Percentiles rank a stretch among this genome's conserved stretches.
Conservation (phyloP, 2,888 invertebrate species). For the Cotesia congregata region DNA sequence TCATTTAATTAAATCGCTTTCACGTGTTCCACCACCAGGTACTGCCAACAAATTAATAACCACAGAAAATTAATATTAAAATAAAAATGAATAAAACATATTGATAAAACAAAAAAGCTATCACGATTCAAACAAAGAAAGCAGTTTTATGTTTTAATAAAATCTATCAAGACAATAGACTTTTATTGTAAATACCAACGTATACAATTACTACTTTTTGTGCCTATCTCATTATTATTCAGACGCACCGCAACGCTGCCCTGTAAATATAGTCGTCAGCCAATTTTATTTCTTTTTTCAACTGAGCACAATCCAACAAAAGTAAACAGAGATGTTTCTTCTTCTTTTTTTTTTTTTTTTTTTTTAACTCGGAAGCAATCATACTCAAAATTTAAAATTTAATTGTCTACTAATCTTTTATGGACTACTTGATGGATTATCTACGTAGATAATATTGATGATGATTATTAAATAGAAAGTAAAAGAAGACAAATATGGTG, state of each 20-base stretch:
- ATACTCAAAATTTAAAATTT: too few relatives aligned
- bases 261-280: conserved; percentile 55
- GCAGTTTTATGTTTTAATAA: conserved; percentile 20
- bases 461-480: conserved; percentile 8
- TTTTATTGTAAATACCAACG: conserved; percentile 3
- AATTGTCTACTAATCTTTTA: too few relatives aligned
- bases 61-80: conserved; percentile 17
- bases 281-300: not conserved
- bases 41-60: conserved; percentile 15
- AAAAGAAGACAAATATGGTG: not conserved
- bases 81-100: not conserved
- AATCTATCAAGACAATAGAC: not conserved
- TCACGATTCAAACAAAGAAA: conserved; percentile 22
- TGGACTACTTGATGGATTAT: too few relatives aligned
- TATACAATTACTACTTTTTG: conserved; percentile 45
- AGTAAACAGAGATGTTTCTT: not conserved
- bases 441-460: not conserved
- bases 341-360: too few relatives aligned
- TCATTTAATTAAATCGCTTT: conserved; percentile 31
- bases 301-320: not conserved
- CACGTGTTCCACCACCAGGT: conserved; percentile 22
- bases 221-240: conserved; percentile 59
- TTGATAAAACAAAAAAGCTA: not conserved
- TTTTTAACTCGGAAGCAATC: too few relatives aligned
- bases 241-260: conserved; percentile 62